phyloP scores from a whole-genome alignment of 2,888 invertebrate species.

The Stratiomys singularior region DNA sequence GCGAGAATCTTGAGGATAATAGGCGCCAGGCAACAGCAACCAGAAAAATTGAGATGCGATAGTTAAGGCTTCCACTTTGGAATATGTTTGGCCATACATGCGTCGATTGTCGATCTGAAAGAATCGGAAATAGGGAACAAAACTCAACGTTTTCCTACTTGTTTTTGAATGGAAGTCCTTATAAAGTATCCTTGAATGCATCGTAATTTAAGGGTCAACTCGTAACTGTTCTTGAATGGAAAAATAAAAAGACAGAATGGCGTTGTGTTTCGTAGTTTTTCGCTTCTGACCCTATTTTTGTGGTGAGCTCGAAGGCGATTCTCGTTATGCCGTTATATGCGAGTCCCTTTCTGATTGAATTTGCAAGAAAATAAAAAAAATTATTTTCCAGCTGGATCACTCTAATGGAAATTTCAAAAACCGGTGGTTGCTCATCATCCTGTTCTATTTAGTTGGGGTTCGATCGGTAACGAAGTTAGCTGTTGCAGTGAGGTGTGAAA shows the following conservation, averaged over 20 bases:
- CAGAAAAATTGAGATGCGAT: background rate
- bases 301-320: background rate
- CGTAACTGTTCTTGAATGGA: background rate
- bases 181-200: constrained; percentile 8
- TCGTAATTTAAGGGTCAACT: constrained; percentile 15
- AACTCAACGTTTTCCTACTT: background rate
- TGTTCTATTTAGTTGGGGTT: background rate
- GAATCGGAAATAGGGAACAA: background rate
- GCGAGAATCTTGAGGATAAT: constrained; percentile 29
- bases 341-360: constrained; percentile 29
- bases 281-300: background rate
- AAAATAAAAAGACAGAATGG: background rate
- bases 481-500: no score
- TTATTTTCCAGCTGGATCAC: constrained; percentile 12
- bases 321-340: background rate
- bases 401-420: constrained; percentile 8
- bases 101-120: background rate
- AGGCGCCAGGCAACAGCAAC: constrained; percentile 11
- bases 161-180: background rate
- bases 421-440: background rate
- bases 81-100: background rate
- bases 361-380: no score
- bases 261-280: background rate
- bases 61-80: background rate
- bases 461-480: no score